Conservation (phyloP, 2,888 invertebrate species). For the Panopea generosa region DNA sequence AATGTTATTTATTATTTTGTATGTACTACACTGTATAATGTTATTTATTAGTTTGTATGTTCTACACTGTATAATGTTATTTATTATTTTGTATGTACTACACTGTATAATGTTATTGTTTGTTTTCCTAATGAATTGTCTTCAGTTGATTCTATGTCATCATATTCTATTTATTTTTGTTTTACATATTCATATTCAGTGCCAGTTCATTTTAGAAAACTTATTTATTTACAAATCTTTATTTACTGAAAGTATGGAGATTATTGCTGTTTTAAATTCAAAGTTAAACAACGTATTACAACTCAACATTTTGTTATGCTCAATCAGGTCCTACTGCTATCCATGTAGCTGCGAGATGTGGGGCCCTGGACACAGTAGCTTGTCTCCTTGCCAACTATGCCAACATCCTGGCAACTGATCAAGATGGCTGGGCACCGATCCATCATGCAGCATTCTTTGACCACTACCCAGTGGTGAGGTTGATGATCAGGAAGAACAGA, state of each 20-base stretch:
- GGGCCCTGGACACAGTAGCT: constrained; percentile 82
- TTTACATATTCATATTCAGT: not conserved
- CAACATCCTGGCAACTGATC: constrained; percentile 79
- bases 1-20: no score
- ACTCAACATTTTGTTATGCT: not conserved
- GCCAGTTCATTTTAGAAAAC: not conserved
- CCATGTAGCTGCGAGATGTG: constrained; percentile 84
- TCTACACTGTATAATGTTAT: no score
- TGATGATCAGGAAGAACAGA: constrained; percentile 81
- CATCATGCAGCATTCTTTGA: constrained; percentile 85
- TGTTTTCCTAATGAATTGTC: no score
- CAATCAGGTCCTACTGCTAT: constrained; percentile 83
- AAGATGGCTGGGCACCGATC: constrained; percentile 84
- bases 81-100: no score
- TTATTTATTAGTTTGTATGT: no score
- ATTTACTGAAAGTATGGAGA: no score
- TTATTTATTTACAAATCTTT: not conserved
- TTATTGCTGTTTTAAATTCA: not conserved
- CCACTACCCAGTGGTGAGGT: constrained; percentile 80
- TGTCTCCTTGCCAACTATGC: constrained; percentile 84
- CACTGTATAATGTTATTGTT: no score
- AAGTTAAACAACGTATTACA: not conserved
- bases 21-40: no score
- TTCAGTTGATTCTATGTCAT: no score
- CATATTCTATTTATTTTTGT: no score